These are phyloP conservation scores for Escarpia spicata DNA, from an alignment of 2,888 invertebrate genomes.

Conservation along the genomic window DNA sequence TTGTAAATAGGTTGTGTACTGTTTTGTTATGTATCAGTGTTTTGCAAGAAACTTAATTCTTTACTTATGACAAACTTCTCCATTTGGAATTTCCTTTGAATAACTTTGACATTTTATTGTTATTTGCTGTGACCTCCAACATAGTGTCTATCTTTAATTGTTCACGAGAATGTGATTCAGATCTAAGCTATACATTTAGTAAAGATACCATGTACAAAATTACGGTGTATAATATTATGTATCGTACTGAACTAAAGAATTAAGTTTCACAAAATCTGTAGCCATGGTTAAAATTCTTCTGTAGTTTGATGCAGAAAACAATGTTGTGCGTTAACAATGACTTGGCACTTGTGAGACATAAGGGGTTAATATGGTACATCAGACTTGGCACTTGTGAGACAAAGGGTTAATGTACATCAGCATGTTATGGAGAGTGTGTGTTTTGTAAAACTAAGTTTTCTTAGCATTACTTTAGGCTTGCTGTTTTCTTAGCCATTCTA, in stretches of 20 bases:
- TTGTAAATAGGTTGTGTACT: neutral
- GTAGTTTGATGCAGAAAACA: neutral
- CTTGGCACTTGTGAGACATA: no score
- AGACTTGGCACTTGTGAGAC: no score
- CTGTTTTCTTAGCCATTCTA: neutral
- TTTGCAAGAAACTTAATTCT: constrained; percentile 17
- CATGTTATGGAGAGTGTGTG: neutral
- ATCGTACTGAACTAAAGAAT: neutral
- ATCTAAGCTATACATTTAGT: neutral
- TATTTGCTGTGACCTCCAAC: neutral
- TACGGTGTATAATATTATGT: neutral
- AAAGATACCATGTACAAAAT: neutral
- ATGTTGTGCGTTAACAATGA: no score
- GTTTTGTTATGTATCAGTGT: neutral
- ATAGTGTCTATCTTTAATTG: neutral
- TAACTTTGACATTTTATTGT: neutral
- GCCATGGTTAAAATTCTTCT: neutral
- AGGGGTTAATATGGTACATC: no score
- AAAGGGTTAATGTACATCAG: neutral
- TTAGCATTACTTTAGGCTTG: neutral
- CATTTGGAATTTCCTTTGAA: neutral
- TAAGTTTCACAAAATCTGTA: neutral
- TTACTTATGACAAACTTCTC: neutral
- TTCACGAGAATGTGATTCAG: neutral
- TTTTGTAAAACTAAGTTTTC: neutral